Evolutionary conservation across 2,113 vertebrate species (phyloP), one percentile per base, ranked within the genome.

Genomic region (Loxodonta africana): DNA sequence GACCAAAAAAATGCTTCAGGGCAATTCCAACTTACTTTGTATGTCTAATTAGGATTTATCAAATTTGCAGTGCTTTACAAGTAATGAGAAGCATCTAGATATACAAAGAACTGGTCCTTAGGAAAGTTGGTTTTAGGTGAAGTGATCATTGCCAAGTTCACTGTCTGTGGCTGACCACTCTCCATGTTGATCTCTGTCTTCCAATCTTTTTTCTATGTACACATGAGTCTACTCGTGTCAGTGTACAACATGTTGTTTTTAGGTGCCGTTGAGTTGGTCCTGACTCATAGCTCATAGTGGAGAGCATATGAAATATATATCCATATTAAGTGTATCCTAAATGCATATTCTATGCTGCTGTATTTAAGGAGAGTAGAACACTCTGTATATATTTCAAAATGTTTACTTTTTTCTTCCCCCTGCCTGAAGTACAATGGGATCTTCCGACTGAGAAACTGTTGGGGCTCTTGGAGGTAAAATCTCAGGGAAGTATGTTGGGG

Each of bases 21-120:
- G 37, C 4, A 63, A 83, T 93, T 95, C 33, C 63, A n/a, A 88
- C 44, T 96, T 85, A 62, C 89, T 90, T 90, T 84, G 2, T 89
- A 18, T 46, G 21, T 92, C n/a, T 63, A 83, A 77, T 92, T 92
- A 90, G 7, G 60, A 30, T 95, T 91, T 93, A 69, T 90, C 60
- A 88, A 83, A 86, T 74, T 67, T 41, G 5, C 0, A 33, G 20
- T 28, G 12, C 60, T 84, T 88, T 90, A 81, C 80, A 94, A 95
- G 57, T 95, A 81, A 81, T 33, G 23, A 95, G 30, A 91, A 83
- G 46, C 51, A 76, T 46, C 63, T 62, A 62, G 60, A 62, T 62
- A 62, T 62, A 62, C 7, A 62, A 18, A 62, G 15, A 71, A 80
- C 12, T 28, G 10, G 12, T 60, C 65, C 88, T 83, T 71, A 81